These are phyloP conservation scores for Plumapathes pennacea DNA, from an alignment of 92 coral and sea anemone species.

Conservation along the genomic window DNA sequence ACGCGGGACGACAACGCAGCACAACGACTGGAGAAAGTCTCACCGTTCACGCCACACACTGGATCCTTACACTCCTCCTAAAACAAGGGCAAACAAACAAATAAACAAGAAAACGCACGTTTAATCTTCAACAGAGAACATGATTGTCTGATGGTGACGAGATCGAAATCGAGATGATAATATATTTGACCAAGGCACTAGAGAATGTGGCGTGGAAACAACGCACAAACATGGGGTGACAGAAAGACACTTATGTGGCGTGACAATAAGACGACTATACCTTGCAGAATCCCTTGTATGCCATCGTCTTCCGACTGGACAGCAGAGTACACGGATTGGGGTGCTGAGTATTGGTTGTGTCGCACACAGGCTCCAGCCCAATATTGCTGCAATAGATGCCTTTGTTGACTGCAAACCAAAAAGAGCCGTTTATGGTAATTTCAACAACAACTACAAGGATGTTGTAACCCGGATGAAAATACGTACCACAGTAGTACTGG, in stretches of 20 bases:
- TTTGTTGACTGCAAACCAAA: conserved; percentile 46
- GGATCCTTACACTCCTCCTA: conserved; percentile 74
- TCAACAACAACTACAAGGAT: too few relatives aligned
- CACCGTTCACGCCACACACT: conserved; percentile 94
- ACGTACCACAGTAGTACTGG: conserved; percentile 90
- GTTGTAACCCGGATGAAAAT: not conserved
- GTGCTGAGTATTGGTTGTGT: conserved; percentile 78
- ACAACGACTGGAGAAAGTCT: conserved; percentile 87
- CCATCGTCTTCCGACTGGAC: conserved; percentile 61
- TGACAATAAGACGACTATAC: conserved; percentile 13
- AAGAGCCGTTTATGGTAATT: too few relatives aligned
- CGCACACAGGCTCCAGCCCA: conserved; percentile 80
- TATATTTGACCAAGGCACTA: too few relatives aligned
- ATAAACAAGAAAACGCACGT: not conserved
- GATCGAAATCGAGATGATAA: too few relatives aligned
- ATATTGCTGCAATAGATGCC: conserved; percentile 71
- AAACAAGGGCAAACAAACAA: not conserved
- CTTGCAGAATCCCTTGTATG: conserved; percentile 94
- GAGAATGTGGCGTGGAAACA: not conserved
- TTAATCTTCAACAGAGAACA: too few relatives aligned
- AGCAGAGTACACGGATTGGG: conserved; percentile 84
- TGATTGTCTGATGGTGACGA: too few relatives aligned
- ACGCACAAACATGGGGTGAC: not conserved
- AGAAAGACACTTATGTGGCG: not conserved
- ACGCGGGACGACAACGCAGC: conserved; percentile 80